A percentile compares a stretch with the other conserved stretches of the same genome.
phyloP scores from a whole-genome alignment of 2,113 vertebrate species.

The Syngnathus scovelli region DNA sequence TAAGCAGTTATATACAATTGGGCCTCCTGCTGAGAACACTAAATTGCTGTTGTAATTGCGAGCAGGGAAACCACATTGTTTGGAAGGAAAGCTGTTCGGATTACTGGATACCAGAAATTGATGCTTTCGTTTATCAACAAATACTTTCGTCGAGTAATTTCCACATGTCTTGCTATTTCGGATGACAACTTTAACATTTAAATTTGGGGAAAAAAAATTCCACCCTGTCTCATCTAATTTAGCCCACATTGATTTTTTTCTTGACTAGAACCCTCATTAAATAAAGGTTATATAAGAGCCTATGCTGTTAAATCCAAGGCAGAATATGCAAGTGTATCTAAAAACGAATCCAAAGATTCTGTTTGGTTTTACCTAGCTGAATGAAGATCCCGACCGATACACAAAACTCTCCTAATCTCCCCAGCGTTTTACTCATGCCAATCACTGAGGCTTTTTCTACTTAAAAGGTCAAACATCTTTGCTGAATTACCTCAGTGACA shows the following conservation, averaged over 20 bases:
- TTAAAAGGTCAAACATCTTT: conserved; percentile 16
- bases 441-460: conserved; percentile 3
- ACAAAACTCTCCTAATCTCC: conserved; percentile 4
- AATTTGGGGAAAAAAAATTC: too few relatives aligned
- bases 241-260: neutral
- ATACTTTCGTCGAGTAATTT: too few relatives aligned
- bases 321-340: too few relatives aligned
- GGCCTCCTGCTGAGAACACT: neutral
- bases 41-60: neutral
- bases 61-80: neutral
- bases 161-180: too few relatives aligned
- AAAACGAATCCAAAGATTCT: neutral
- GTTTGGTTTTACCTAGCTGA: neutral
- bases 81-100: too few relatives aligned
- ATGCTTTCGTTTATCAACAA: too few relatives aligned
- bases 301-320: neutral
- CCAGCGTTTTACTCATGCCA: conserved; percentile 8
- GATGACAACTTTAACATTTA: too few relatives aligned
- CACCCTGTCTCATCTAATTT: too few relatives aligned
- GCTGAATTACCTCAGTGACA: conserved; percentile 8
- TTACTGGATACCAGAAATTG: too few relatives aligned
- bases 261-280: neutral
- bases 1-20: neutral
- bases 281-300: neutral
- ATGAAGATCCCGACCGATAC: neutral